These are phyloP conservation scores for Nephrotoma guestfalica DNA, from an alignment of 2,888 invertebrate genomes.

Conservation along the genomic window DNA sequence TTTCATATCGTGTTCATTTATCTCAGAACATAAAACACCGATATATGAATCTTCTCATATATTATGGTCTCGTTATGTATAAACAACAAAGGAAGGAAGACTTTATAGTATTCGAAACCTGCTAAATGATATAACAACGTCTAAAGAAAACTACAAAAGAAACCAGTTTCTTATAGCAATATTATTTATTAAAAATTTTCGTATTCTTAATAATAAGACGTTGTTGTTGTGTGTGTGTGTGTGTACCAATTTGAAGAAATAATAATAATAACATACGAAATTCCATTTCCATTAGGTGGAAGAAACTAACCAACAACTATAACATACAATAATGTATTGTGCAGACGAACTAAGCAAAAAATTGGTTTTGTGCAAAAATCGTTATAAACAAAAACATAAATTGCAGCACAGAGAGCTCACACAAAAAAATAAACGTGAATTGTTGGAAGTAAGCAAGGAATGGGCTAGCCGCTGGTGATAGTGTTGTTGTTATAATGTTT, in stretches of 20 bases:
- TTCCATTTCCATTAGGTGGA: background rate
- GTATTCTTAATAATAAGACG: background rate
- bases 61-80: background rate
- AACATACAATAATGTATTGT: background rate
- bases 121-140: background rate
- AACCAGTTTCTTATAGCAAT: background rate
- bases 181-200: background rate
- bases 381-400: background rate
- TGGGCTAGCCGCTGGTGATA: background rate
- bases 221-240: background rate
- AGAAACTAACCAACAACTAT: background rate
- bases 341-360: background rate
- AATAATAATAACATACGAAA: background rate
- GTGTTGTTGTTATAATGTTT: background rate
- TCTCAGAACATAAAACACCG: background rate
- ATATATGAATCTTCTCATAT: background rate
- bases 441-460: background rate
- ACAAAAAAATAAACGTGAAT: background rate
- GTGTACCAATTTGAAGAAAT: background rate
- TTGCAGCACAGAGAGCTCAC: background rate
- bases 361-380: background rate
- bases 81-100: background rate
- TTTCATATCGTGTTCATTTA: background rate
- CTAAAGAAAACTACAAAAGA: background rate
- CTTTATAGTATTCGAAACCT: background rate